Evolutionary conservation across 2,113 vertebrate genomes (phyloP).

Genomic region (Numida meleagris): DNA sequence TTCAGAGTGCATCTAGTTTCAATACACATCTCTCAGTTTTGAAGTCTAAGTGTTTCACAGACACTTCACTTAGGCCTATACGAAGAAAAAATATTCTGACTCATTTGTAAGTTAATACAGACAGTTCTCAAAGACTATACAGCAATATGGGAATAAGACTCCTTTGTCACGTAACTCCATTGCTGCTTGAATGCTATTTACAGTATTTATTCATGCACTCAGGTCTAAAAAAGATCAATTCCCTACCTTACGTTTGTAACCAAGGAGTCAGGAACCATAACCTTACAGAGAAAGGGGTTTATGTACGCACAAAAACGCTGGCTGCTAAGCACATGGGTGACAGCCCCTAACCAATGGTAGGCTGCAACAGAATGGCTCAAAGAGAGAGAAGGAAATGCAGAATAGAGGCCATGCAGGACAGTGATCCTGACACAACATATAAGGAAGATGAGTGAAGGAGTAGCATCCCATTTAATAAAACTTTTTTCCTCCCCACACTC

Average conservation of each 20-base stretch:
- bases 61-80: neutral
- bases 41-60: neutral
- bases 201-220: neutral
- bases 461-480: neutral
- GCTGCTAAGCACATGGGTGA: neutral
- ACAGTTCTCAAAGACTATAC: neutral
- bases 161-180: neutral
- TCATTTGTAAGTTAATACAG: neutral
- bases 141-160: neutral
- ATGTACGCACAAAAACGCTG: neutral
- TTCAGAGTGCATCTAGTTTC: neutral
- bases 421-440: neutral
- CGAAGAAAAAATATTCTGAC: neutral
- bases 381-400: neutral
- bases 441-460: neutral
- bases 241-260: neutral
- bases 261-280: neutral
- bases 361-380: neutral
- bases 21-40: neutral
- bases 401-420: neutral
- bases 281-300: neutral
- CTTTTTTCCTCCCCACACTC: neutral
- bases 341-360: accelerated
- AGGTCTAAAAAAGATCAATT: neutral
- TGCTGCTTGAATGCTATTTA: neutral